A percentile compares a stretch with the other conserved stretches of the same genome.
Evolutionary conservation across 1,140 invertebrate genomes (phyloP).

Genomic region (Pantala flavescens): DNA sequence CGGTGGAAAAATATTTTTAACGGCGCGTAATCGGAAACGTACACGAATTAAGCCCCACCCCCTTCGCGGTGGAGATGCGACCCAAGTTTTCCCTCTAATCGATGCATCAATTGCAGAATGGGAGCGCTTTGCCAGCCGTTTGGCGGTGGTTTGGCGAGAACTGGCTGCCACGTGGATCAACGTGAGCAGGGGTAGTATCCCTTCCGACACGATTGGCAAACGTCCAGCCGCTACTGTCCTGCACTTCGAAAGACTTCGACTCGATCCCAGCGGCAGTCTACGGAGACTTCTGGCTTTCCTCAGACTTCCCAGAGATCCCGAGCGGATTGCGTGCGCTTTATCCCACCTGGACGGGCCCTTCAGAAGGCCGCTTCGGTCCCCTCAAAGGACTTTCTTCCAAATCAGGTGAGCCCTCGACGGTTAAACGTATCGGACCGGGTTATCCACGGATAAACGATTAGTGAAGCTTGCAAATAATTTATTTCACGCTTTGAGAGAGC

Average conservation of each 20-base stretch:
- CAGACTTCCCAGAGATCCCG: conserved; percentile 16
- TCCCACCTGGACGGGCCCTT: conserved; percentile 17
- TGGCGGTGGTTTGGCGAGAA: conserved; percentile 17
- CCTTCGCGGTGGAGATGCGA: no score
- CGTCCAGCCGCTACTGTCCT: conserved; percentile 19
- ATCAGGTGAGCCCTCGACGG: not conserved
- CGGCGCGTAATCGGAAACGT: no score
- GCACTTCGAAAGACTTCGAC: conserved; percentile 24
- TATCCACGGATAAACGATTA: no score
- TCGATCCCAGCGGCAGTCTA: conserved; percentile 21
- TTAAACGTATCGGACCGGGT: no score
- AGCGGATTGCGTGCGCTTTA: conserved; percentile 22
- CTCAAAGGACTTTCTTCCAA: conserved; percentile 4
- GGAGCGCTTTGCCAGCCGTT: conserved; percentile 20
- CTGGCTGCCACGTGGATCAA: conserved; percentile 19
- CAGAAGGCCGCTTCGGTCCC: conserved; percentile 2
- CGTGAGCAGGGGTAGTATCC: not conserved
- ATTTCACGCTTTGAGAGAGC: no score
- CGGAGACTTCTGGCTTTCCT: conserved; percentile 20
- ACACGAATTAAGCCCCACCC: no score
- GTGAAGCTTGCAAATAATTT: no score
- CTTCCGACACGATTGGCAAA: not conserved
- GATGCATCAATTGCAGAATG: conserved; percentile 21
- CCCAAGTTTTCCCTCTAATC: no score
- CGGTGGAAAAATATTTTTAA: no score